Evolutionary conservation across 2,888 invertebrate genomes (phyloP), one percentile per base, ranked within the genome.

Genomic region (Campopleginae sp.): DNA sequence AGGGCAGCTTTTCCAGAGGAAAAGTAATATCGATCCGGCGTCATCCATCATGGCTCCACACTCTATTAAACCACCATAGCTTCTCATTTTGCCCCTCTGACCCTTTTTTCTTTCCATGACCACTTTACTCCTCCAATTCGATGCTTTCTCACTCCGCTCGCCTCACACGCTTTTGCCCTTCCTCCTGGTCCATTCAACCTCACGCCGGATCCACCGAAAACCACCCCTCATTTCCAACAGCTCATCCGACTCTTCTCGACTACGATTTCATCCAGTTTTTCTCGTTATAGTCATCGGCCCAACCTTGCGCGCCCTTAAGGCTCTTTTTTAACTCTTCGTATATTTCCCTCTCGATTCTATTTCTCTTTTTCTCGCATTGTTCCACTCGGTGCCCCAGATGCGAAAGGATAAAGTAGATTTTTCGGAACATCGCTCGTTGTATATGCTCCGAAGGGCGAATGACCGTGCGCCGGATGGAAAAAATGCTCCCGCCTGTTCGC

Each of bases 41-140:
- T 90, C 91, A 91, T 91, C 91, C 91, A 91, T 91, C 91, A 91
- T 89, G 90, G 89, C 88, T 89, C 58, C 58, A 58, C 90, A 89
- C 89, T 91, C 91, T 91, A 91, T 91, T 91, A 91, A 91, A 91
- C 90, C 90, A 88, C 86, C 90, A 88, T 90, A 88, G 88, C 90
- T 82, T 80, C 86, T 82, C 78, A 7, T 38, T 82, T 77, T 80
- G 54, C 79, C 44, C 79, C 85, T 82, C 85, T 85, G 80, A 82
- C 85, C 84, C 82, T 79, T 87, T 86, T 80, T 81, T 63, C 54
- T 44, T 44, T 63, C 80, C 89, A 89, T 90, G 90, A 90, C 91
- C 91, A 91, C 91, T 91, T 91, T 91, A 87, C 89, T 88, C 90
- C 83, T 89, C 86, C 88, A 87, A 88, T 89, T 86, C 87, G 63